Evolutionary conservation across 37 sponge, comb jelly and placozoan genomes (phyloP).

Genomic region (Oopsacas minuta): DNA sequence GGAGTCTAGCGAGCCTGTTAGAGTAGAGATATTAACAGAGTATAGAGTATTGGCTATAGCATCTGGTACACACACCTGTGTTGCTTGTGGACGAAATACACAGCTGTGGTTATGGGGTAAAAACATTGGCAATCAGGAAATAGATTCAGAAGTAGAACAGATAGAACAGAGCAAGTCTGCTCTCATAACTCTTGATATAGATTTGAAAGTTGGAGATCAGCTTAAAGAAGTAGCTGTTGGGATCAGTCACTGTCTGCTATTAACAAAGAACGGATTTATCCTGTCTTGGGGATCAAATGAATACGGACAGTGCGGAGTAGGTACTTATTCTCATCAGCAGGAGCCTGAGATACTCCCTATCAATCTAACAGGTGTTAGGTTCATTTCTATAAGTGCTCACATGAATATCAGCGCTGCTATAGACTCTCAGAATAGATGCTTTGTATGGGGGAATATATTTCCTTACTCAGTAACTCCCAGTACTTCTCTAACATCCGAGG

Average conservation of each 20-base stretch:
- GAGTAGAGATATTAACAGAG: not conserved
- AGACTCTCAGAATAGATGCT: not conserved
- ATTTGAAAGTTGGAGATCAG: not conserved
- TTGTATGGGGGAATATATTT: not conserved
- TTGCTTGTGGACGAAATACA: conserved; percentile 8
- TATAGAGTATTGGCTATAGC: not conserved
- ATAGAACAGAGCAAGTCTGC: not conserved
- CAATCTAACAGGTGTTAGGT: not conserved
- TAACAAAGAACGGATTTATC: not conserved
- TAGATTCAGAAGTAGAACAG: not conserved
- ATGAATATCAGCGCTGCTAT: not conserved
- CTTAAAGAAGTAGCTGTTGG: not conserved
- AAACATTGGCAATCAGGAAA: not conserved
- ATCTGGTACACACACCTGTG: not conserved
- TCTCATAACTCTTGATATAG: not conserved
- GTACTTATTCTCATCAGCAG: not conserved
- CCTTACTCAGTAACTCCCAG: not conserved
- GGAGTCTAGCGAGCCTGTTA: not conserved
- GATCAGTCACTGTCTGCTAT: not conserved
- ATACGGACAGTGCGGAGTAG: not conserved
- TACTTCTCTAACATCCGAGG: not conserved
- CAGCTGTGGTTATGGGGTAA: conserved; percentile 7
- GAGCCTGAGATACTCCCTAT: not conserved
- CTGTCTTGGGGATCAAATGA: not conserved
- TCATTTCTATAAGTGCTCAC: not conserved